Evolutionary conservation across 2,888 invertebrate genomes (phyloP), one percentile per base, ranked within the genome.

Genomic region (Brachypalpus laphriformis): DNA sequence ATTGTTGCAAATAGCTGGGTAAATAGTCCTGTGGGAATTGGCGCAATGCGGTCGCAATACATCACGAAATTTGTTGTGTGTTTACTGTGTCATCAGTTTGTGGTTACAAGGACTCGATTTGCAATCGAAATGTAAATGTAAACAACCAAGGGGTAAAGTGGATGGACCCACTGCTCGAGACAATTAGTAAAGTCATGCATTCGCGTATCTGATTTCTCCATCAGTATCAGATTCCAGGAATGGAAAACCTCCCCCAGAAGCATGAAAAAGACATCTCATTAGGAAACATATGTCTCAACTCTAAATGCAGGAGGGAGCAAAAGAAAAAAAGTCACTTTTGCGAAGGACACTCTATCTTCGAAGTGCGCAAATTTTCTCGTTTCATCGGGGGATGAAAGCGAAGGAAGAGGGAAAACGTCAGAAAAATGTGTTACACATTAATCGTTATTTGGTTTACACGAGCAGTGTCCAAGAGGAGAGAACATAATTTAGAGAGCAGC

Each of bases 231-330:
- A 51, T 83, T 66, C 65, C 81, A n/a, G 70, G 70, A 68, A 54
- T 40, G 63, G 40, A 61, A 31, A 18, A n/a, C 49, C 49, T 31
- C 70, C 45, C 37, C 28, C 14, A 34, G 16, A 51, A 75, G 51
- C 82, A 85, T 88, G 89, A 88, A 87, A 87, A 81, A 88, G 89
- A 88, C 88, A 87, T 88, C 90, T 91, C 91, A 91, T 91, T 91
- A 91, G 90, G 89, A 90, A 91, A 90, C 91, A 91, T 90, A 90
- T 91, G 91, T 89, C 90, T 87, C 83, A 16, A 57, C 34, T 71
- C 20, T 66, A 14, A 51, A 18, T 40, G 37, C 45, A 49, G 51
- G 8, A 9, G 34, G 75, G 57, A 61, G 51, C 54, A 18, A 22
- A 25, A 25, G 18, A 18, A 37, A 47, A 68, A 37, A 81, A 63